phyloP scores from a whole-genome alignment of 2,113 vertebrate genomes.

The Zapus hudsonius region DNA sequence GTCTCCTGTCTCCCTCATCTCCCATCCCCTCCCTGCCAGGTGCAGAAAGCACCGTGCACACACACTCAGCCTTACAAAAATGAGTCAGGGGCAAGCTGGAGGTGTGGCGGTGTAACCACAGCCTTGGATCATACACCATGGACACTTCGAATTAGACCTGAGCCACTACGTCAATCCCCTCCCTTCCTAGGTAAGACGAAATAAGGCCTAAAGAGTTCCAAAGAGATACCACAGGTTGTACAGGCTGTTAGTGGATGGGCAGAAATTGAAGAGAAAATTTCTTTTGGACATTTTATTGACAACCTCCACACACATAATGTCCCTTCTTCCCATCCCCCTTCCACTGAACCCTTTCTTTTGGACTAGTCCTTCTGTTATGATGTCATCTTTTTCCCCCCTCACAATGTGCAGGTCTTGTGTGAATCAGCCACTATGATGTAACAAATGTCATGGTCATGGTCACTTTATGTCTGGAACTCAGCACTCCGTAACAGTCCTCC shows the following conservation, averaged over 20 bases:
- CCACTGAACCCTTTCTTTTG: too few relatives aligned
- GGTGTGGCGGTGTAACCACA: not conserved
- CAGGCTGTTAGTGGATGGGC: not conserved
- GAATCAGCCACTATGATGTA: too few relatives aligned
- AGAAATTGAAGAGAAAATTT: not conserved
- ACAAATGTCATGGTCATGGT: too few relatives aligned
- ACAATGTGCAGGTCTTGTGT: too few relatives aligned
- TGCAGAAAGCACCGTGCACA: not conserved
- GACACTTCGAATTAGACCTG: not conserved
- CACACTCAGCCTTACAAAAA: not conserved
- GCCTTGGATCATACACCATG: not conserved
- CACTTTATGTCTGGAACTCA: too few relatives aligned
- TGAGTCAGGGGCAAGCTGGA: not conserved
- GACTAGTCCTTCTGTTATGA: too few relatives aligned
- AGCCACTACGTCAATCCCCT: not conserved
- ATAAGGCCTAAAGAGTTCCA: not conserved
- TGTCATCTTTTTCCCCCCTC: too few relatives aligned
- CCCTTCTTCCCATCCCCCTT: too few relatives aligned
- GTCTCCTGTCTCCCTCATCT: not conserved
- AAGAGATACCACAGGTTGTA: not conserved
- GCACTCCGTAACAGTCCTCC: too few relatives aligned
- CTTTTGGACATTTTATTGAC: too few relatives aligned
- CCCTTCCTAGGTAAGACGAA: slow-evolving; percentile 7
- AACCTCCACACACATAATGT: too few relatives aligned
- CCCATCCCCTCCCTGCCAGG: rapidly evolving